Percentiles rank a stretch among this genome's conserved stretches.
phyloP scores from a whole-genome alignment of 2,113 vertebrate species.

The Poeciliopsis turrubarensis region DNA sequence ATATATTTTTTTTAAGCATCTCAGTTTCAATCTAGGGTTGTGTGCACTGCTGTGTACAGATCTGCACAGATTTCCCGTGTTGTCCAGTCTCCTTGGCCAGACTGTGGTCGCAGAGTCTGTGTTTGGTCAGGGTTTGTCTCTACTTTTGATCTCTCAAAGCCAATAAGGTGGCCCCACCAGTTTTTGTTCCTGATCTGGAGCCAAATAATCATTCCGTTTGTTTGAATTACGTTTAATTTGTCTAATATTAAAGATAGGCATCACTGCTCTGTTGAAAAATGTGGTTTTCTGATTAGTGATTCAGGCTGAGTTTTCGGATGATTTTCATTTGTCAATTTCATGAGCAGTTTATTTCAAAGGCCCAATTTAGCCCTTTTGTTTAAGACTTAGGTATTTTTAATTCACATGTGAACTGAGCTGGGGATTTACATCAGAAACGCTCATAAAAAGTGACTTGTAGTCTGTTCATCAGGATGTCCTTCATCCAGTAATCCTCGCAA shows the following conservation, averaged over 20 bases:
- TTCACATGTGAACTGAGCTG: not conserved
- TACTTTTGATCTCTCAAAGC: conserved; percentile 38
- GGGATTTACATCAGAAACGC: conserved; percentile 12
- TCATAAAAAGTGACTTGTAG: conserved; percentile 29
- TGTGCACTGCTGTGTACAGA: not conserved
- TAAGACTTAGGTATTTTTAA: not conserved
- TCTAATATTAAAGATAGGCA: conserved; percentile 42
- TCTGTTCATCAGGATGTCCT: conserved; percentile 59
- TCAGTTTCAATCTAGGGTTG: not conserved
- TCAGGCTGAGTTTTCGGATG: conserved; percentile 19
- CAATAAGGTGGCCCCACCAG: conserved; percentile 26
- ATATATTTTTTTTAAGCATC: not conserved
- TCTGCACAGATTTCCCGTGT: conserved; percentile 2
- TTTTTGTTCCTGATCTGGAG: conserved; percentile 31
- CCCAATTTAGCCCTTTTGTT: conserved; percentile 4
- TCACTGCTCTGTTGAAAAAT: conserved; percentile 33
- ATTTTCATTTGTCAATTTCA: conserved; percentile 4
- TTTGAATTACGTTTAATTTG: conserved; percentile 37
- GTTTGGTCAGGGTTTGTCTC: conserved; percentile 30
- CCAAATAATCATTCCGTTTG: conserved; percentile 30
- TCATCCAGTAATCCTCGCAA: conserved; percentile 38
- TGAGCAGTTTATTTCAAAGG: not conserved
- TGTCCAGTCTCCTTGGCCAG: conserved; percentile 5
- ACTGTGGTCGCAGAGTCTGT: conserved; percentile 30
- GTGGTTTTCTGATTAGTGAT: conserved; percentile 29